A percentile compares a stretch with the other conserved stretches of the same genome.
phyloP scores from a whole-genome alignment of 2,113 vertebrate species.

The Nothobranchius furzeri region DNA sequence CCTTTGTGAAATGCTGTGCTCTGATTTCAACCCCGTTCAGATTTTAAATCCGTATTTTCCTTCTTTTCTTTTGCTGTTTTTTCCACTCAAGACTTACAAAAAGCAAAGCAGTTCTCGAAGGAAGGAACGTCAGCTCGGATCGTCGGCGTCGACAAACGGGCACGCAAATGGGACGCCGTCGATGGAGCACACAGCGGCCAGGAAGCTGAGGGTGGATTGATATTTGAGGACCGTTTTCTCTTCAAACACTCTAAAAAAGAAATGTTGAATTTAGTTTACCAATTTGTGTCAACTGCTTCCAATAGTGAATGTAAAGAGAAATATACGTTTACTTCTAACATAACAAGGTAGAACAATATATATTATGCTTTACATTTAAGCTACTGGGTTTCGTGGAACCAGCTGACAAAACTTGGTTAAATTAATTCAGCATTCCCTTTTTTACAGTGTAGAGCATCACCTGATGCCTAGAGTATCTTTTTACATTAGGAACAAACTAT shows the following conservation, averaged over 20 bases:
- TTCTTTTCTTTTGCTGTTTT: slow-evolving; percentile 14
- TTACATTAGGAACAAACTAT: slow-evolving; percentile 52
- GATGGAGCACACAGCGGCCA: slow-evolving; percentile 77
- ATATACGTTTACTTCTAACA: too few relatives aligned
- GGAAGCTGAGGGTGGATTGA: slow-evolving; percentile 91
- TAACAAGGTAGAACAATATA: too few relatives aligned
- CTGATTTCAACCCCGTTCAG: too few relatives aligned
- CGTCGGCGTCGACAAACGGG: slow-evolving; percentile 79
- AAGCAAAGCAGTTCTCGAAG: slow-evolving; percentile 81
- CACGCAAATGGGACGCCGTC: slow-evolving; percentile 83
- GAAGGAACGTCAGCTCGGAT: slow-evolving; percentile 87
- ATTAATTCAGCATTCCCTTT: too few relatives aligned
- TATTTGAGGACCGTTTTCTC: slow-evolving; percentile 31
- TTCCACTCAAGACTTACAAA: slow-evolving; percentile 88
- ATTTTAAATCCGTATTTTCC: not conserved
- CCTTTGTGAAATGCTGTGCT: too few relatives aligned
- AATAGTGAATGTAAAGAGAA: too few relatives aligned
- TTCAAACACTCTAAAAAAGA: too few relatives aligned
- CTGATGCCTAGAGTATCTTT: slow-evolving; percentile 44
- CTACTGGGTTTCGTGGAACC: too few relatives aligned
- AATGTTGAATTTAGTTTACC: too few relatives aligned
- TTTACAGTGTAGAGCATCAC: slow-evolving; percentile 31
- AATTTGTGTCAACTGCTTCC: too few relatives aligned
- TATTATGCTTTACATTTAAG: too few relatives aligned
- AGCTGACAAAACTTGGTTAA: too few relatives aligned